Evolutionary conservation across 2,113 vertebrate species (phyloP).

Genomic region (Pholis gunnellus): DNA sequence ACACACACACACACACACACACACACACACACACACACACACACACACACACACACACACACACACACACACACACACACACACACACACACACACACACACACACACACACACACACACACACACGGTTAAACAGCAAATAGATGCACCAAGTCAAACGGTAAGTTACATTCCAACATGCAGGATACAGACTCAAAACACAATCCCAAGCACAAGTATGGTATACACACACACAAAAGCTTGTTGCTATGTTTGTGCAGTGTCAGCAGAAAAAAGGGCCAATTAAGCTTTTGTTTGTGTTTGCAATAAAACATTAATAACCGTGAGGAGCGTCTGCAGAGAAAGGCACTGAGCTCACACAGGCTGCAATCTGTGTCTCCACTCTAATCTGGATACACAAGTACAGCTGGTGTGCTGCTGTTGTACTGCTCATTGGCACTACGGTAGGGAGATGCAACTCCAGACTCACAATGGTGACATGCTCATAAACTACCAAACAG

Average conservation of each 20-base stretch:
- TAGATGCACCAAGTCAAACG: background rate
- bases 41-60: background rate
- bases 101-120: background rate
- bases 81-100: background rate
- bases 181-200: background rate
- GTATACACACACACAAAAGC: background rate
- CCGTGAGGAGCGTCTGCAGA: background rate
- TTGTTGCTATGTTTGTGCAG: background rate
- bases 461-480: background rate
- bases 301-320: slow-evolving; percentile 25
- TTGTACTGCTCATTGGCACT: slow-evolving; percentile 2
- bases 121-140: background rate
- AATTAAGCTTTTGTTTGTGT: slow-evolving; percentile 3
- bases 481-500: background rate
- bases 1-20: background rate
- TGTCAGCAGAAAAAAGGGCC: slow-evolving; percentile 11
- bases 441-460: background rate
- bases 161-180: background rate
- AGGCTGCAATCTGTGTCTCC: background rate
- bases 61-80: background rate
- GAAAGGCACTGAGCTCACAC: background rate
- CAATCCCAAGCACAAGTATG: background rate
- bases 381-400: background rate
- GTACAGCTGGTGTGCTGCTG: background rate
- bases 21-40: background rate